These are phyloP conservation scores for Acronicta alni DNA, from an alignment of 2,888 invertebrate species.

Conservation along the genomic window DNA sequence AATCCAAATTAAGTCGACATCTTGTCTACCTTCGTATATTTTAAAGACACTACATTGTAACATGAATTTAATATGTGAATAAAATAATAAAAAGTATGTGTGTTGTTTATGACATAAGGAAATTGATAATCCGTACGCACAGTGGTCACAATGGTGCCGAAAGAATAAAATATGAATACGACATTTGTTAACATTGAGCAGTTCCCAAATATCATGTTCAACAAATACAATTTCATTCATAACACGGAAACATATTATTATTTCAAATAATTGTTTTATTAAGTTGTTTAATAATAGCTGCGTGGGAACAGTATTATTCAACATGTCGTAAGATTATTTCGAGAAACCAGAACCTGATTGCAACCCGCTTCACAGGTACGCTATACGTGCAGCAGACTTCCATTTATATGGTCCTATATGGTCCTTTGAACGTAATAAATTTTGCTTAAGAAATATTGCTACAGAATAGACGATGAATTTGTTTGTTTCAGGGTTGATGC, in stretches of 20 bases:
- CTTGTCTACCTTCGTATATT: too few relatives aligned
- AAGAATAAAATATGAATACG: too few relatives aligned
- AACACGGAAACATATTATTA: constrained; percentile 28
- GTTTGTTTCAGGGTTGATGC: background rate
- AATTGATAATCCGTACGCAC: too few relatives aligned
- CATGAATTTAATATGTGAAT: too few relatives aligned
- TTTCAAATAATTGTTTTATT: constrained; percentile 43
- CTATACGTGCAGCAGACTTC: constrained; percentile 15
- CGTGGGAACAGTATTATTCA: constrained; percentile 57
- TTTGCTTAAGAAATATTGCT: constrained; percentile 2
- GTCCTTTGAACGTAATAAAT: constrained; percentile 7
- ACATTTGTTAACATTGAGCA: background rate
- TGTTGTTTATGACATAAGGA: too few relatives aligned
- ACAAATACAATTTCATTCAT: constrained; percentile 27
- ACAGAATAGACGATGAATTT: background rate
- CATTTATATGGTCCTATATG: constrained; percentile 8
- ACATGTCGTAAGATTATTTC: constrained; percentile 54
- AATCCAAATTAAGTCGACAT: too few relatives aligned
- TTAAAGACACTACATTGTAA: too few relatives aligned
- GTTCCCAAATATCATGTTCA: constrained; percentile 6
- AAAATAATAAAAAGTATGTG: too few relatives aligned
- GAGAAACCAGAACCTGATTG: constrained; percentile 51
- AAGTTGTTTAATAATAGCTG: constrained; percentile 35
- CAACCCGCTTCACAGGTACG: constrained; percentile 34
- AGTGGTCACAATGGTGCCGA: too few relatives aligned